phyloP scores from a whole-genome alignment of 2,888 invertebrate species.

The Selenia dentaria region DNA sequence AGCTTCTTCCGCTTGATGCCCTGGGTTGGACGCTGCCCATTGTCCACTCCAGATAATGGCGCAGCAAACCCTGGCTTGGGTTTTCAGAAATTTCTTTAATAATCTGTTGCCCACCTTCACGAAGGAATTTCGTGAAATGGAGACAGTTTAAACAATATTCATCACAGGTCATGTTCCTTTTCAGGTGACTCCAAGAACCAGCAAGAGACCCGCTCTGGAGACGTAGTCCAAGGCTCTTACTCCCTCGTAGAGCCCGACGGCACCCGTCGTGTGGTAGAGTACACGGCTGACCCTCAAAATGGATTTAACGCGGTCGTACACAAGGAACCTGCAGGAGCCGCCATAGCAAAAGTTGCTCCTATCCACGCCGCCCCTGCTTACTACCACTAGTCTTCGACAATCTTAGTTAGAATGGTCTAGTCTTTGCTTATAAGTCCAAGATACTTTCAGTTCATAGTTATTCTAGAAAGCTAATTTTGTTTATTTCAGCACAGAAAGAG shows the following conservation, averaged over 20 bases:
- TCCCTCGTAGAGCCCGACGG: constrained; percentile 87
- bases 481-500: no score
- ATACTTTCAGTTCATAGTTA: neutral
- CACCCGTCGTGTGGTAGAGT: constrained; percentile 85
- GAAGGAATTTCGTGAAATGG: no score
- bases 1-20: no score
- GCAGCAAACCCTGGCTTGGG: no score
- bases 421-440: neutral
- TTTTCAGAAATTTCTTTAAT: no score
- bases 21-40: no score
- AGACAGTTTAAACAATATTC: no score
- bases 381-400: constrained; percentile 55
- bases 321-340: constrained; percentile 81
- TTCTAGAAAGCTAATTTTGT: no score
- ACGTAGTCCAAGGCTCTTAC: constrained; percentile 87
- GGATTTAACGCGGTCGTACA: constrained; percentile 88
- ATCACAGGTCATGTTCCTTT: no score
- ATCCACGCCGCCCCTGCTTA: constrained; percentile 58
- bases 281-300: constrained; percentile 87
- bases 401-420: constrained; percentile 37
- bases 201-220: constrained; percentile 84
- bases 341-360: constrained; percentile 69
- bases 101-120: no score
- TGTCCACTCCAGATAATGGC: no score
- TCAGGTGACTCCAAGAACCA: constrained; percentile 78